Evolutionary conservation across 2,797 vertebrate genomes (phyloP).

Genomic region (Sebastes wilsoni): DNA sequence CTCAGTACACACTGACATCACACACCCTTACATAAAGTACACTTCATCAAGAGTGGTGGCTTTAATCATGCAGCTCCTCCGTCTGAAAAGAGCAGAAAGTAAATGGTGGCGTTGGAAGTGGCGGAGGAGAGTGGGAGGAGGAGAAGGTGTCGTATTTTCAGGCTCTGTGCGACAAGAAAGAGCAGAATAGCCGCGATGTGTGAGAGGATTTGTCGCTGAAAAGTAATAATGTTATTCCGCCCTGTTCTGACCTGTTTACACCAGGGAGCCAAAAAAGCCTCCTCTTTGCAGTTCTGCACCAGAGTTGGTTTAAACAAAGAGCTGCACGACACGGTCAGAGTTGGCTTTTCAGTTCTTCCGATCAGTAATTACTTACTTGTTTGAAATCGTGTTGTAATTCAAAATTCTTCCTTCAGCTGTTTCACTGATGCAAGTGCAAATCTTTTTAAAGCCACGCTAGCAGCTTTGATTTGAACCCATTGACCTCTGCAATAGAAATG

Average conservation of each 20-base stretch:
- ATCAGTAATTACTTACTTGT: neutral
- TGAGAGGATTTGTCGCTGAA: slow-evolving; percentile 11
- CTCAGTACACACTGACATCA: neutral
- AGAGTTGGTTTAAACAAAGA: neutral
- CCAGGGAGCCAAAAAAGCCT: neutral
- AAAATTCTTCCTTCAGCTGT: neutral
- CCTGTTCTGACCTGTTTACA: slow-evolving; percentile 24
- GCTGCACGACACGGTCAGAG: neutral
- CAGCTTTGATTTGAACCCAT: neutral
- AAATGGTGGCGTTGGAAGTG: slow-evolving; percentile 16
- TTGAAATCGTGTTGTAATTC: too few relatives aligned
- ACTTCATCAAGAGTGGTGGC: neutral
- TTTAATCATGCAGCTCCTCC: slow-evolving; percentile 1
- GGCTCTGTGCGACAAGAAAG: neutral
- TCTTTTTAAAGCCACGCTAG: neutral
- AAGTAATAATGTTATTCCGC: slow-evolving; percentile 39
- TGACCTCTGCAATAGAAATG: too few relatives aligned
- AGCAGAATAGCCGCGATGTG: slow-evolving; percentile 1
- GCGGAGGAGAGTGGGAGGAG: slow-evolving; percentile 16
- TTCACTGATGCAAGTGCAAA: neutral
- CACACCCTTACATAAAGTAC: neutral
- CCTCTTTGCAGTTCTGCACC: neutral
- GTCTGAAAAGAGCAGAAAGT: slow-evolving; percentile 18
- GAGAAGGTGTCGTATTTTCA: slow-evolving; percentile 31
- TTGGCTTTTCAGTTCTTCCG: neutral